These are phyloP conservation scores for Stegodyphus mimosarum DNA, from an alignment of 1,140 invertebrate genomes.

Conservation along the genomic window DNA sequence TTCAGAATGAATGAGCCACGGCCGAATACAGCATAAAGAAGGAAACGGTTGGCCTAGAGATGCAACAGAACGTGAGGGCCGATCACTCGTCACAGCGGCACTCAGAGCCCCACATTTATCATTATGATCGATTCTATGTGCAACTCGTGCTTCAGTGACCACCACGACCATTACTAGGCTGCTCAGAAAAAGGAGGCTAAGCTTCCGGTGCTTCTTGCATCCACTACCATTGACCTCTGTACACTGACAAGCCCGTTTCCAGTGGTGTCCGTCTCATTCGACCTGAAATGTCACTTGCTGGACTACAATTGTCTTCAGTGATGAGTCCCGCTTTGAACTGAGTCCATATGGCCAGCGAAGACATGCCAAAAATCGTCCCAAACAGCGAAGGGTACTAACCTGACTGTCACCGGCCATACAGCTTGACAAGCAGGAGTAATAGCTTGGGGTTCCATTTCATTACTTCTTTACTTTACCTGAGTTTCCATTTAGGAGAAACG, in stretches of 20 bases:
- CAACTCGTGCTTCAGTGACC: not conserved
- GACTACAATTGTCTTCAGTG: not conserved
- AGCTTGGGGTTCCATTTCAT: not conserved
- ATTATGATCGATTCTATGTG: not conserved
- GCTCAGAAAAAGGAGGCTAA: not conserved
- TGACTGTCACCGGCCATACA: not conserved
- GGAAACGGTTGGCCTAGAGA: not conserved
- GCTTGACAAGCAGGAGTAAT: not conserved
- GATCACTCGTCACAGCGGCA: not conserved
- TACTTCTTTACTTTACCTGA: too few relatives aligned
- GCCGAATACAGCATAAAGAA: not conserved
- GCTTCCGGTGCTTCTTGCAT: not conserved
- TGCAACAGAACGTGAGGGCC: not conserved
- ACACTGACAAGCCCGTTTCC: not conserved
- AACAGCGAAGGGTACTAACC: too few relatives aligned
- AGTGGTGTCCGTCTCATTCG: constrained; percentile 5
- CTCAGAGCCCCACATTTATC: not conserved
- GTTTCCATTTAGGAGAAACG: too few relatives aligned
- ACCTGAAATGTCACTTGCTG: not conserved
- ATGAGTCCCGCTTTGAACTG: not conserved
- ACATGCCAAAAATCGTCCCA: too few relatives aligned
- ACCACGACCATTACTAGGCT: not conserved
- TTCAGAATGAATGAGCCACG: not conserved
- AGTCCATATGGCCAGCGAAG: not conserved
- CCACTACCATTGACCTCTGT: constrained; percentile 1